Base-by-base conservation (phyloP, 2,888 invertebrate genomes). In the Eurois occulta region DNA sequence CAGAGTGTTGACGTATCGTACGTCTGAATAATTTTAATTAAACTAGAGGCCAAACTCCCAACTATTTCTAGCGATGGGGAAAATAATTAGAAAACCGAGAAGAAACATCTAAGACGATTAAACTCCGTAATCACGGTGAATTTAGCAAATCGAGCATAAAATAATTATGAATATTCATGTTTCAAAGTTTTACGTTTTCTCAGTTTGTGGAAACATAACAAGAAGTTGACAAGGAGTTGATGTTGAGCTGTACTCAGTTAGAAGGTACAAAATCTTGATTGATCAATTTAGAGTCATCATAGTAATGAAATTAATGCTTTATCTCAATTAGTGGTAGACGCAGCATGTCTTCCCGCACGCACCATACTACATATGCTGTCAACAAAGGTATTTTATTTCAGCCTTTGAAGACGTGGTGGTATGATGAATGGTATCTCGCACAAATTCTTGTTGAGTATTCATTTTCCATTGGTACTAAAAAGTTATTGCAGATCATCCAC, bases 81-180 rank as follows among this genome's bases (percentile, higher is more conserved):
- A 58, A 8, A 66, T 78, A 58, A 78, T 52, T 13, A 41, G n/a
- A n/a, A 43, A 43, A 67, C 28, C 11, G 52, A 43, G 52, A 62
- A 62, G n/a, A 32, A 62, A 43, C 32, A 24, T 3, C 18, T 3
- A 62, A 52, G 60, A 11, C 35, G 43, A 67, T 52, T 43, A 43
- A 74, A 79, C 35, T 74, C 73, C 52, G 21, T 79, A 52, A 79
- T 52, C n/a, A 38, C n/a, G 52, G 78, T 32, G 11, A 79, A 62
- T 52, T 52, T 35, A 35, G 35, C 35, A 73, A 79, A 78, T 79
- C 60, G 73, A 52, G 58, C 65, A 32, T 67, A 52, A 60, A 66
- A 24, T 66, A 1, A 28, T 60, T 8, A 43, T 73, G 66, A 78
- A 60, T 78, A 78, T 78, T 78, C 41, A 78, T 66, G 66, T 78